Evolutionary conservation across 1,140 invertebrate genomes (phyloP), one percentile per base, ranked within the genome.

Genomic region (Bombus waltoni): DNA sequence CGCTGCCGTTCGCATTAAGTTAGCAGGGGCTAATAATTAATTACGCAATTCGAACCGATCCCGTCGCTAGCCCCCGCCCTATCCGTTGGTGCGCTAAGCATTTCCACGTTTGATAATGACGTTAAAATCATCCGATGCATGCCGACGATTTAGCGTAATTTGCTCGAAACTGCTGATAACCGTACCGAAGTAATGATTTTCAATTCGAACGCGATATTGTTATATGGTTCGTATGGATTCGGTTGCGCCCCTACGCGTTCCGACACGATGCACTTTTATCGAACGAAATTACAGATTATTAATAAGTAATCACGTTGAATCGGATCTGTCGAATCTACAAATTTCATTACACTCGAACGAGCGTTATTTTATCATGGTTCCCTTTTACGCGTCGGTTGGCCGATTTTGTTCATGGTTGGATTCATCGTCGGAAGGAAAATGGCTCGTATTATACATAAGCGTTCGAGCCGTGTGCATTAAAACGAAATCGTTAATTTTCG

Each of bases 71-170:
- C 35, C 10, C 4, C 10, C 38, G 5, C 25, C 8, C n/a, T 32
- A 6, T 15, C 5, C 62, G 62, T 32, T 38, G 18, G 57, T 62
- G 44, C 79, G 75, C 79, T 86, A 83, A 83, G 77, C 72, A 82
- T 80, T 86, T 86, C 44, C 84, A 72, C 44, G 79, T 75, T 75
- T 80, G 62, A 86, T 86, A 82, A 86, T 70, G 57, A 80, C 83
- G 79, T 74, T 85, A 85, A 74, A 81, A 85, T 85, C 57, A 74
- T 81, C n/a, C 59, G 44, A 42, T 81, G 71, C 70, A 47, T 38
- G 70, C 59, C 84, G 84, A 81, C 47, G 78, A 85, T 81, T 80
- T 81, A 81, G 35, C 83, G 79, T 81, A 85, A 85, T 81, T 73
- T 72, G 44, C 8, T 78, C 32, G 84, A 75, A 81, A 81, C 66